Conservation (phyloP, 2,113 vertebrate species). For the Ciconia boyciana region DNA sequence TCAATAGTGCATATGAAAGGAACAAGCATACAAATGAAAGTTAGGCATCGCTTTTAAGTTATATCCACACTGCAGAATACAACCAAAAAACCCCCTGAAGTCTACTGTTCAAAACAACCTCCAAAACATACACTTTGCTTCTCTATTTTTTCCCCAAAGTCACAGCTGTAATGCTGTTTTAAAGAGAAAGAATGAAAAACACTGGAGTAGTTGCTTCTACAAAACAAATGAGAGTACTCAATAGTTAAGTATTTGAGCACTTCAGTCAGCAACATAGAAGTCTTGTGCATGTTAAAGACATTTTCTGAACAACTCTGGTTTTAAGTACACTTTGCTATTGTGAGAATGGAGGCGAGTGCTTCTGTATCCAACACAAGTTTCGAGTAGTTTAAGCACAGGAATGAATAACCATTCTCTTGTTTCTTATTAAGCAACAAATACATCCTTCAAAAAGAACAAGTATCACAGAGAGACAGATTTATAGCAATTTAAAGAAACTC, state of each 20-base stretch:
- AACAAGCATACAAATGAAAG: not conserved
- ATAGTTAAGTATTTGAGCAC: not conserved
- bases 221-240: not conserved
- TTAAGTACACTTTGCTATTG: not conserved
- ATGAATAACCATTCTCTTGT: not conserved
- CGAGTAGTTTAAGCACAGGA: not conserved
- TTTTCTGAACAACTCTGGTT: not conserved
- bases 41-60: rapidly evolving
- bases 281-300: not conserved
- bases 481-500: not conserved
- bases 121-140: not conserved
- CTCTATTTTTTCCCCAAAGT: not conserved
- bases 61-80: not conserved
- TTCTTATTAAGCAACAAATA: not conserved
- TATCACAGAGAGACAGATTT: not conserved
- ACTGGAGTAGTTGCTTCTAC: not conserved
- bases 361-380: not conserved
- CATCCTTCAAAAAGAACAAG: not conserved
- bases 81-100: rapidly evolving
- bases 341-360: not conserved
- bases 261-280: not conserved
- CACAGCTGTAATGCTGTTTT: not conserved
- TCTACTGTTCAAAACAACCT: not conserved
- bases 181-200: not conserved
- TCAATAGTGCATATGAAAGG: not conserved